phyloP scores from a whole-genome alignment of 2,888 invertebrate species.

The Nomada fabriciana region DNA sequence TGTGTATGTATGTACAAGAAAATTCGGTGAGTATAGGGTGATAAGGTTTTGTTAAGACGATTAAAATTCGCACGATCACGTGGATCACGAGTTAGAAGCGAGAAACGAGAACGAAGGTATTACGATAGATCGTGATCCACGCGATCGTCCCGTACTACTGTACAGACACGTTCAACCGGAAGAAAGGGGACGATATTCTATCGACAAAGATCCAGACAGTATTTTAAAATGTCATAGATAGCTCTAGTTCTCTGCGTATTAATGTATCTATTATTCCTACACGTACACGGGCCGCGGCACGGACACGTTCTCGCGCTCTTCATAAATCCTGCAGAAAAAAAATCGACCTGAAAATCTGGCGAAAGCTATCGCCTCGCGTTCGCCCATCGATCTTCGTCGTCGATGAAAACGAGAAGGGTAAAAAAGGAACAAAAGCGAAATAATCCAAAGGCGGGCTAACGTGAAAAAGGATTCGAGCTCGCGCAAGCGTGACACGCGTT shows the following conservation, averaged over 20 bases:
- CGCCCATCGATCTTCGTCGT: too few relatives aligned
- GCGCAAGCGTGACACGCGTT: not conserved
- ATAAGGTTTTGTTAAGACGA: constrained; percentile 55
- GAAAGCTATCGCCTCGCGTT: too few relatives aligned
- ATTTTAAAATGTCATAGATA: constrained; percentile 77
- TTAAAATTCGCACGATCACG: constrained; percentile 31
- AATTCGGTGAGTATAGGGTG: constrained; percentile 28
- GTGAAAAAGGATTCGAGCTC: constrained; percentile 3
- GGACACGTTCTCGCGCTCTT: not conserved
- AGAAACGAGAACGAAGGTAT: not conserved
- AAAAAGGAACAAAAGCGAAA: not conserved
- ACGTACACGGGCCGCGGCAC: constrained; percentile 21
- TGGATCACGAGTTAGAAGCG: constrained; percentile 29
- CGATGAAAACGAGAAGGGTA: not conserved
- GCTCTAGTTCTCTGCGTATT: constrained; percentile 57
- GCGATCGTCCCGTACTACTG: constrained; percentile 32
- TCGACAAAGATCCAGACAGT: constrained; percentile 75
- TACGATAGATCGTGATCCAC: constrained; percentile 35
- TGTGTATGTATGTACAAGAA: constrained; percentile 17
- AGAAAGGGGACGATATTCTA: constrained; percentile 41
- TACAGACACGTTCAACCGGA: constrained; percentile 44
- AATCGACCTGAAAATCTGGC: too few relatives aligned
- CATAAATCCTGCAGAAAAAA: too few relatives aligned
- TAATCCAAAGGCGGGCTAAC: too few relatives aligned
- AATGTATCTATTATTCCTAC: constrained; percentile 46